These are phyloP conservation scores for Mareca penelope DNA, from an alignment of 2,797 vertebrate species.

Conservation along the genomic window DNA sequence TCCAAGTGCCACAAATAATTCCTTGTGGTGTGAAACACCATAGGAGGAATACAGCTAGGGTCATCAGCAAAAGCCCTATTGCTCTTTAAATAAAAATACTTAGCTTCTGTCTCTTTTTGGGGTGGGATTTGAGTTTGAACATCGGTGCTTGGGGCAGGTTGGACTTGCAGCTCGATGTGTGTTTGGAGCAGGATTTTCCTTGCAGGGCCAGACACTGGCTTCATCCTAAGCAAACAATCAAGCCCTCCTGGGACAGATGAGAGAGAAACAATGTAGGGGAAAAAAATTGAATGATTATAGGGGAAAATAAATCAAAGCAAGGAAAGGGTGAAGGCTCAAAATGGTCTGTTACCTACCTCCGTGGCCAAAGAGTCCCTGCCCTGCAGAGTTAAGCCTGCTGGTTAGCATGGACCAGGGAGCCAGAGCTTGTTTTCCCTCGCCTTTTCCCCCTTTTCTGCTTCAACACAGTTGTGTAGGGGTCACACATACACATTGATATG, in stretches of 20 bases:
- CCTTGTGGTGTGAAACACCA: not conserved
- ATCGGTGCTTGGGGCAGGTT: not conserved
- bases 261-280: not conserved
- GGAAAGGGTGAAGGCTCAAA: not conserved
- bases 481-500: not conserved
- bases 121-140: not conserved
- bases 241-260: not conserved
- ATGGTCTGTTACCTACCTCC: not conserved
- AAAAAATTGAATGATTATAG: not conserved
- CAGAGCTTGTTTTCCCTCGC: not conserved
- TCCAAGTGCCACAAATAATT: not conserved
- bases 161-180: not conserved
- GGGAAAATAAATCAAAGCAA: not conserved
- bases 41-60: not conserved
- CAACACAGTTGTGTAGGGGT: not conserved
- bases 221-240: accelerated
- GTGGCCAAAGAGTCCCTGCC: not conserved
- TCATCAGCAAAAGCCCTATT: not conserved
- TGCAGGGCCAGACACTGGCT: not conserved
- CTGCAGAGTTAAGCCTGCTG: not conserved
- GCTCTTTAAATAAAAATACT: not conserved
- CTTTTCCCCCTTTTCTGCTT: not conserved
- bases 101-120: not conserved
- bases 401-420: not conserved
- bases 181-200: not conserved